phyloP scores from a whole-genome alignment of 2,113 vertebrate genomes.

The Coptodon rendalli region DNA sequence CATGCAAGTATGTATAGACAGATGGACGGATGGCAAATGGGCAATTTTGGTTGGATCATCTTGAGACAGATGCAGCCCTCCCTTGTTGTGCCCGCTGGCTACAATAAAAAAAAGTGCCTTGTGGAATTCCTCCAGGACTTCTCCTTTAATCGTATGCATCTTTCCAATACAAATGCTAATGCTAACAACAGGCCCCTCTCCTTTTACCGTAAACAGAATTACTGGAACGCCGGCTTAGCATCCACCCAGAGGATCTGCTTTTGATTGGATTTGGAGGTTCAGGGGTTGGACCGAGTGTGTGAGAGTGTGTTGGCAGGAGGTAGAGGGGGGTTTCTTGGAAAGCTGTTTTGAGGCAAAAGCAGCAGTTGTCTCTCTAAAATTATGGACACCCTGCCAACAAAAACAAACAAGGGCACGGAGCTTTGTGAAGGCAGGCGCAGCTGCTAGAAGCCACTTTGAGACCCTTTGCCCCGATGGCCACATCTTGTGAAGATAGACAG shows the following conservation, averaged over 20 bases:
- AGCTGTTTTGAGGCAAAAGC: constrained; percentile 34
- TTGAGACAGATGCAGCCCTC: constrained; percentile 51
- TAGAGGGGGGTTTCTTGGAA: background rate
- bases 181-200: constrained; percentile 25
- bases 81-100: constrained; percentile 31
- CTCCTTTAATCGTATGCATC: constrained; percentile 38
- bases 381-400: constrained; percentile 53
- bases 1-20: constrained; percentile 21
- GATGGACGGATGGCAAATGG: constrained; percentile 53
- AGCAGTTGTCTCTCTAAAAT: constrained; percentile 51
- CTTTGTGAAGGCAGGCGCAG: constrained; percentile 35
- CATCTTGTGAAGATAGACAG: constrained; percentile 41
- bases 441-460: constrained; percentile 38
- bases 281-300: constrained; percentile 14
- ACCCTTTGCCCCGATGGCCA: constrained; percentile 12
- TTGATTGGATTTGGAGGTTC: constrained; percentile 52
- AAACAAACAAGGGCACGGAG: constrained; percentile 45
- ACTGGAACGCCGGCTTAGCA: constrained; percentile 38
- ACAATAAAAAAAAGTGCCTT: background rate
- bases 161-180: constrained; percentile 63
- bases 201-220: constrained; percentile 31
- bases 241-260: constrained; percentile 52
- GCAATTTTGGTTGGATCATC: constrained; percentile 31
- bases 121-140: constrained; percentile 55
- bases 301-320: constrained; percentile 6